phyloP scores from a whole-genome alignment of 23 tunicate species.

The Oikopleura dioica region DNA sequence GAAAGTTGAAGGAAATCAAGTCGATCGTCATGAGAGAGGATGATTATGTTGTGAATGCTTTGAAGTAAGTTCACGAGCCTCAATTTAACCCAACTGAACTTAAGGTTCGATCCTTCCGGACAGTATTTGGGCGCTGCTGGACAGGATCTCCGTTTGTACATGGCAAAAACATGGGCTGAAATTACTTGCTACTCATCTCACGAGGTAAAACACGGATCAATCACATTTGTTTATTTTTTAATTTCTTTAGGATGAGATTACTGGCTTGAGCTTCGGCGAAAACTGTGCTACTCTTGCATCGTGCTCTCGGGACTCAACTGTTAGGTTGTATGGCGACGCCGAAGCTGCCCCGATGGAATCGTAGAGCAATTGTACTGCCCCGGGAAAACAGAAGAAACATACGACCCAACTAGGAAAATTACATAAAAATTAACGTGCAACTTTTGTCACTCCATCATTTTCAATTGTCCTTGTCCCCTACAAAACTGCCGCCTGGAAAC shows the following conservation, averaged over 20 bases:
- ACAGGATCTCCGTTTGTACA: background rate
- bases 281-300: background rate
- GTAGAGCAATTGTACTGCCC: too few relatives aligned
- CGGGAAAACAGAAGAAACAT: too few relatives aligned
- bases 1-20: background rate
- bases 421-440: too few relatives aligned
- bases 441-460: background rate
- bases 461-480: too few relatives aligned
- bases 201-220: background rate
- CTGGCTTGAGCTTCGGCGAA: background rate
- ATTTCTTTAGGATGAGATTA: background rate
- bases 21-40: background rate
- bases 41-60: background rate
- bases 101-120: background rate
- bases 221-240: background rate
- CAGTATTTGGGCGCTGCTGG: background rate
- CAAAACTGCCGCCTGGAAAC: background rate
- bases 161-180: constrained; percentile 1
- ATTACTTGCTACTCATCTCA: background rate
- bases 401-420: too few relatives aligned
- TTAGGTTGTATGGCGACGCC: background rate
- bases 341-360: background rate
- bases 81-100: background rate
- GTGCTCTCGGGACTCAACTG: background rate
- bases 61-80: background rate